Evolutionary conservation across 2,888 invertebrate species (phyloP), one percentile per base, ranked within the genome.

Genomic region (Stegana nigrithorax): DNA sequence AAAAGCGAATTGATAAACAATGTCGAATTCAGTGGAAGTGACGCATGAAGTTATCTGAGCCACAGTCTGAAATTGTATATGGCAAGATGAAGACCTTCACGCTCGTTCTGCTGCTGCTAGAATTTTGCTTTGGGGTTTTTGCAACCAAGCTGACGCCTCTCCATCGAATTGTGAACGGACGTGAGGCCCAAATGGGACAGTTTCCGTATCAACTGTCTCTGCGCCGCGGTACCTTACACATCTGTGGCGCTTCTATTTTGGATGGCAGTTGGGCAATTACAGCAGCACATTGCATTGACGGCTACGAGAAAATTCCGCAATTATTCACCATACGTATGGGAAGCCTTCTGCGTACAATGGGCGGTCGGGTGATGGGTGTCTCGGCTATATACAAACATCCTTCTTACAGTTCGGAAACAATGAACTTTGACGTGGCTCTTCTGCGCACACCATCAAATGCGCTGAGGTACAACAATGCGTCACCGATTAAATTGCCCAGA

Each of bases 161-260:
- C 23, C 67, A 66, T 60, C 78, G 84, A 1, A 84, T 84, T 42
- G 84, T 84, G 1, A 83, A 83, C 60, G 84, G 84, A 0, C 72
- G 73, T n/a, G 78, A 74, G 51, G 84, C 81, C 0, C 42, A 62
- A 0, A 80, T 78, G 14, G 78, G 80, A 2, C 73, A 84, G 39
- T 84, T 84, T 61, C 81, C 81, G 2, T 83, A 79, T 71, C 84
- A 84, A 78, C 71, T 84, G 4, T 84, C 83, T 0, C 66, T 84
- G n/a, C 80, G 83, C 0, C 81, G 83, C 0, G 76, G 78, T 32
- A 72, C 73, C 4, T 64, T 75, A 2, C 83, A 84, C 61, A 79
- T 83, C 8, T 84, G 83, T 47, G 83, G 83, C 3, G 83, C 83
- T 19, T 78, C 83, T 0, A 73, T 83, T 23, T 62, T 84, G 6